These are phyloP conservation scores for Parasteatoda lunata DNA, from an alignment of 2,888 invertebrate genomes.

Conservation along the genomic window DNA sequence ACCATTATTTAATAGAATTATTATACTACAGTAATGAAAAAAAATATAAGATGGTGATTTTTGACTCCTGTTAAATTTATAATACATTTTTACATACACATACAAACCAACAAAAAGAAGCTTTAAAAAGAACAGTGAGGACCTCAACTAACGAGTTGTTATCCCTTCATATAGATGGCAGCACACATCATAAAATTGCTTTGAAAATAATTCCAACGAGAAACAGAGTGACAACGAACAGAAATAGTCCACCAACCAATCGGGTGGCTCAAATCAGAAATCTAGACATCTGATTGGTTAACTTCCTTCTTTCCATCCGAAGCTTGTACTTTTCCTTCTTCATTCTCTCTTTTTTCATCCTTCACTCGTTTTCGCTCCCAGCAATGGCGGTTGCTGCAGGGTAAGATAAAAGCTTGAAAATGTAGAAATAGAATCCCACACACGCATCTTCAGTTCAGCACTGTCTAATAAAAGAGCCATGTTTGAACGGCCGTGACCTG, in stretches of 20 bases:
- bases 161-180: constrained; percentile 34
- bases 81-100: too few relatives aligned
- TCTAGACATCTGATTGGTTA: constrained; percentile 49
- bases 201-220: background rate
- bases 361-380: constrained; percentile 6
- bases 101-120: too few relatives aligned
- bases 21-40: too few relatives aligned
- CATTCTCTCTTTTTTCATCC: constrained; percentile 1
- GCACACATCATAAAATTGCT: constrained; percentile 15
- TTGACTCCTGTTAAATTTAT: too few relatives aligned
- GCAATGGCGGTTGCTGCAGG: constrained; percentile 39
- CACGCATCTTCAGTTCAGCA: background rate
- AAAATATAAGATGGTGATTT: too few relatives aligned
- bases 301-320: constrained; percentile 12
- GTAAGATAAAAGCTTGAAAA: constrained; percentile 14
- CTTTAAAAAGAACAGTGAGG: too few relatives aligned
- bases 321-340: constrained; percentile 13
- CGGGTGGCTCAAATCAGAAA: constrained; percentile 54
- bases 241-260: constrained; percentile 31
- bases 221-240: constrained; percentile 26
- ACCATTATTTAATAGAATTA: too few relatives aligned
- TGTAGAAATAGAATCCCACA: constrained; percentile 23
- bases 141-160: background rate
- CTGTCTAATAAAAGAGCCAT: background rate
- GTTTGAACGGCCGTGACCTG: constrained; percentile 10